A percentile compares a stretch with the other conserved stretches of the same genome.
Conservation (phyloP, 2,797 vertebrate genomes). For the Propithecus deckenii region DNA sequence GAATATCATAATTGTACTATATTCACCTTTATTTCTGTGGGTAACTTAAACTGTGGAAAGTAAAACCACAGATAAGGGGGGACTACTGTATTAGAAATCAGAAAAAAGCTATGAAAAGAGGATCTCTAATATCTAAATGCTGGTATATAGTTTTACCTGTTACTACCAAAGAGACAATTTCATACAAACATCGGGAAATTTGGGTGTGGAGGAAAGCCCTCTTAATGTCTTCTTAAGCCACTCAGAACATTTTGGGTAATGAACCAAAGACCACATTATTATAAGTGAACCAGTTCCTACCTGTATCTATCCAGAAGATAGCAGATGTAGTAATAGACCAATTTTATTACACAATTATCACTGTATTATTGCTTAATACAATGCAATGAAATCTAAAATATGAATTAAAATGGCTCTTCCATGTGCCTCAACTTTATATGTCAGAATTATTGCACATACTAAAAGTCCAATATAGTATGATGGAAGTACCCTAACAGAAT, state of each 20-base stretch:
- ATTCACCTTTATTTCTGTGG: not conserved
- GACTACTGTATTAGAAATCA: not conserved
- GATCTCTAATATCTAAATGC: not conserved
- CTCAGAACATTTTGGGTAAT: not conserved
- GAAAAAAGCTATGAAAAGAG: not conserved
- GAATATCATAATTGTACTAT: not conserved
- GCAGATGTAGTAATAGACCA: not conserved
- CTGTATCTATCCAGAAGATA: not conserved
- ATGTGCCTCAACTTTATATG: not conserved
- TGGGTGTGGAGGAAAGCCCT: not conserved
- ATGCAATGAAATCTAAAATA: not conserved
- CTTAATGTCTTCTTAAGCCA: not conserved
- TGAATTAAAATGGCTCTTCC: not conserved
- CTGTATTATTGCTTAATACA: not conserved
- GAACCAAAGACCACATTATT: not conserved
- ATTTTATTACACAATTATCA: not conserved
- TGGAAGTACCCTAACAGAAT: not conserved
- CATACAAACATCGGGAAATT: not conserved
- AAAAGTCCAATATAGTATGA: not conserved
- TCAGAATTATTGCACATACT: not conserved
- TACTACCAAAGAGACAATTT: not conserved
- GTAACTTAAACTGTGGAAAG: not conserved
- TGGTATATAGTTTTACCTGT: not conserved
- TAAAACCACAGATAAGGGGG: not conserved
- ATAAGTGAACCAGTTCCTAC: not conserved